Conservation (phyloP, 2,113 vertebrate genomes). For the Corythaeola cristata region DNA sequence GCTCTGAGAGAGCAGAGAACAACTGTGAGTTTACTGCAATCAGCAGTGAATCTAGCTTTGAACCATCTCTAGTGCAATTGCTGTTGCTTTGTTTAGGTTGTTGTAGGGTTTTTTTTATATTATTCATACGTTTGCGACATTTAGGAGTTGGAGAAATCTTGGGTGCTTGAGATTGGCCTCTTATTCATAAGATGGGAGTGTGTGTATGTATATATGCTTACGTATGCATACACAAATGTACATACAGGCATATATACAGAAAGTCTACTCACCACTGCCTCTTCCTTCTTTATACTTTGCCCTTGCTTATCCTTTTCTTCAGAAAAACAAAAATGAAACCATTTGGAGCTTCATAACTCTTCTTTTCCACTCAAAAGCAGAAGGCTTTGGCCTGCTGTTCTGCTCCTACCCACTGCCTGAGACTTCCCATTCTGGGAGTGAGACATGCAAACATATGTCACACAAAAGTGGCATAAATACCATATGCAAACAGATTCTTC, state of each 20-base stretch:
- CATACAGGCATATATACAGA: neutral
- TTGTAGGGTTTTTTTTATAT: neutral
- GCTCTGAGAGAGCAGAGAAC: neutral
- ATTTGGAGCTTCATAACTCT: neutral
- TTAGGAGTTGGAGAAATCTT: neutral
- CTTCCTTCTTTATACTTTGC: neutral
- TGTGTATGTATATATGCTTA: neutral
- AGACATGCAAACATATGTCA: constrained; percentile 32
- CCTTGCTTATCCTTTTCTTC: constrained; percentile 31
- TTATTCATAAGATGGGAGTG: neutral
- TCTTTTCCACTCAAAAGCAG: neutral
- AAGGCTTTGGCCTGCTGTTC: constrained; percentile 45
- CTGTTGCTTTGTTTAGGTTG: neutral
- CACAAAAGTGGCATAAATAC: neutral
- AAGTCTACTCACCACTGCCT: neutral
- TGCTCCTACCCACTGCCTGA: constrained; percentile 13
- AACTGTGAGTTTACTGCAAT: neutral
- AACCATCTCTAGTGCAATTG: neutral
- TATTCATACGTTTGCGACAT: neutral
- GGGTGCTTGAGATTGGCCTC: neutral
- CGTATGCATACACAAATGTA: neutral
- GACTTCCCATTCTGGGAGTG: neutral
- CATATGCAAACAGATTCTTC: neutral
- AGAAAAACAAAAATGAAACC: neutral
- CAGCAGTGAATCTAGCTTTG: neutral